A percentile compares a stretch with the other conserved stretches of the same genome.
Conservation (phyloP, 2,888 invertebrate genomes). For the Octonoba sinensis region DNA sequence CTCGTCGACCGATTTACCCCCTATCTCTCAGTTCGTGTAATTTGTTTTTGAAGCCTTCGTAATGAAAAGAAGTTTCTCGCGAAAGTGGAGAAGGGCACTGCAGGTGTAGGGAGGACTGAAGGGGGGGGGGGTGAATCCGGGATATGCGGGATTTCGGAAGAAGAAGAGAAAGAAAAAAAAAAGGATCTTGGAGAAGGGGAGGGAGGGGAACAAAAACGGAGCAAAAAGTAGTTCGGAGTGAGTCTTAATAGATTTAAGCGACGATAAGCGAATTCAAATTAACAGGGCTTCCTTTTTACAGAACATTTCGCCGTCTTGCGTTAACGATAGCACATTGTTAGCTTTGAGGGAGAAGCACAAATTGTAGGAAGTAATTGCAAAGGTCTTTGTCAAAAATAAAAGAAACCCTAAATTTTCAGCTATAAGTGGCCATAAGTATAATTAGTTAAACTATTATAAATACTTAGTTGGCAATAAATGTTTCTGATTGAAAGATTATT, state of each 20-base stretch:
- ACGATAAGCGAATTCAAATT: conserved; percentile 64
- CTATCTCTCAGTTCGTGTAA: conserved; percentile 50
- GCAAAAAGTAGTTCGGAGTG: conserved; percentile 59
- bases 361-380: no score
- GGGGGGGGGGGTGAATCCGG: conserved; percentile 13
- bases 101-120: conserved; percentile 19
- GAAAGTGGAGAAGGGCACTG: conserved; percentile 6
- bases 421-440: no score
- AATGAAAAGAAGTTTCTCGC: conserved; percentile 61
- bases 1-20: conserved; percentile 41
- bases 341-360: conserved; percentile 11
- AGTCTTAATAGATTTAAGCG: conserved; percentile 65
- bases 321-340: conserved; percentile 60
- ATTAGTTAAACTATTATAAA: no score
- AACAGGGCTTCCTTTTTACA: conserved; percentile 61
- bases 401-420: no score
- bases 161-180: conserved; percentile 19
- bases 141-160: conserved; percentile 14
- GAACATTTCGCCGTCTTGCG: conserved; percentile 54
- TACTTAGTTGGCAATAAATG: no score
- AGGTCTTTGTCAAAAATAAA: no score
- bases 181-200: conserved; percentile 8
- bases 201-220: conserved; percentile 39
- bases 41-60: conserved; percentile 61
- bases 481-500: no score